Base-by-base conservation (phyloP, 2,888 invertebrate species). In the Hymenopus coronatus region DNA sequence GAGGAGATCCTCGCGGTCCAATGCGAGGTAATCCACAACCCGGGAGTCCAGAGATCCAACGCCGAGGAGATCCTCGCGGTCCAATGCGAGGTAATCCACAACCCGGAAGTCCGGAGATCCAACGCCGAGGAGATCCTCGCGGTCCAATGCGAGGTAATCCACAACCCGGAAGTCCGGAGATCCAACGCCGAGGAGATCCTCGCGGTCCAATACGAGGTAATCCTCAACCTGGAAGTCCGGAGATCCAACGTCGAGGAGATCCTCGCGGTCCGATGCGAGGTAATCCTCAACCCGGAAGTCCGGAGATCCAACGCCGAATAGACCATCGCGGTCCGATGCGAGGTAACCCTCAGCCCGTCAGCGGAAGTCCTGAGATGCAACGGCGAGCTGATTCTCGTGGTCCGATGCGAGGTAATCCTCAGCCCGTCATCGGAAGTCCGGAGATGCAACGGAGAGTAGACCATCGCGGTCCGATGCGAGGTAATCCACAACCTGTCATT, bases 291-390 rank as follows among this genome's bases (percentile, higher is more conserved):
- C 28, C 30, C 15, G 87, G 28, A n/a, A 87, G 88, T 27, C 89
- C 88, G 30, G 89, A 90, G 88, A 90, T 90, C 83, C 84, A 90
- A n/a, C 88, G 91, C 12, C 40, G 40, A 40, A 12, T 2, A 12
- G 40, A 40, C 1, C 12, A 20, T 70, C 81, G 89, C 25, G 87
- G 87, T 28, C 88, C 88, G 0, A 70, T 46, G 28, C 30, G 81
- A 20, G 81, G 86, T 2, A 82, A 83, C 25, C 88, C 85, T 14
- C 88, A 86, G 8, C 88, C 86, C 28, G 12, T 40, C 12, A 84
- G 40, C 12, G 82, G 14, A 28, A 90, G 87, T 46, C 88, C 90
- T 27, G 90, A 88, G 33, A 82, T 83, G 7, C 87, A 84, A 6
- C 83, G 87, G 15, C 30, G 83, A 15, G 28, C n/a, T 3, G 88